Base-by-base conservation (phyloP, 35 echinoderm and acorn worm genomes). In the Apostichopus japonicus region DNA sequence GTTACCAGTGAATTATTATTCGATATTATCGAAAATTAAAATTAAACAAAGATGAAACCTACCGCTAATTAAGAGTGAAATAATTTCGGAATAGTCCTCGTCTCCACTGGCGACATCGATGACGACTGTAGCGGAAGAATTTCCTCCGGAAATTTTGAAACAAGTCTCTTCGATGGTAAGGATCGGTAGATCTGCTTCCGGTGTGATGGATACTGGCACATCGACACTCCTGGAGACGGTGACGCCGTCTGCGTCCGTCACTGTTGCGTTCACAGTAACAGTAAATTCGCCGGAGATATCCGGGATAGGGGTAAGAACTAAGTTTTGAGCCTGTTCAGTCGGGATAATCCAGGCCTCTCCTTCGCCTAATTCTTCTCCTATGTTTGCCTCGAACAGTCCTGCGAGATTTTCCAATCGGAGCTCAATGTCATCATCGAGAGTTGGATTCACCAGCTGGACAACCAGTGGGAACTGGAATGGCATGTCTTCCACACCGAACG, bases 201-300 rank as follows among this genome's bases (percentile, higher is more conserved):
- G 56, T 65, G 21, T 51, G 5, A 87, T 61, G 6, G 27, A n/a
- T 6, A 87, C 86, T 5, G 86, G 86, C 14, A 87, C 21, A 19
- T 87, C 58, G 10, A 51, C 57, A 27, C 15, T 19, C 55, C 86
- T 87, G 23, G 86, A 87, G 10, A 25, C 58, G 2, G 24, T 15
- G 56, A 63, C 25, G 4, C 58, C 57, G 6, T 56, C 56, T 71
- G 63, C 86, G 44, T 87, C 86, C 14, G 19, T 61, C 15, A 65
- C 19, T 10, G 86, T 65, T 54, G 86, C 86, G 14, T 22, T 87
- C 56, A 87, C 86, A 51, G 22, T 62, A 4, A 87, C 24, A 8
- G 63, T 23, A 10, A 65, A 71, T 62, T 87, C 86, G 6, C 86
- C 86, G 10, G 86, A 56, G 15, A 87, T 15, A 19, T 87, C 86